Conservation (phyloP, 2,113 vertebrate genomes). For the Eptatretus burgeri region DNA sequence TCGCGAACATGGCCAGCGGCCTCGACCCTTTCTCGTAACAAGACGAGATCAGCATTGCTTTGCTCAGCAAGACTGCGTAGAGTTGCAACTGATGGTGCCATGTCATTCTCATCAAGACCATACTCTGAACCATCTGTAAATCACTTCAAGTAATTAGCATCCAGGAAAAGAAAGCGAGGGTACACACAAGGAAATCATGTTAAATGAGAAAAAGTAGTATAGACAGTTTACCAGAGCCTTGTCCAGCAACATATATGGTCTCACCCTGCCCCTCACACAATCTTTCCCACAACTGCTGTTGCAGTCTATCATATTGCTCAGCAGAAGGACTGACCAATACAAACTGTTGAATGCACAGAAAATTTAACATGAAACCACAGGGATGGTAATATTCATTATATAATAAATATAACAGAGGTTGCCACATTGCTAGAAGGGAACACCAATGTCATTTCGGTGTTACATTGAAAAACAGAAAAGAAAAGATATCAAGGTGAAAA, state of each 20-base stretch:
- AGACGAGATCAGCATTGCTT: slow-evolving; percentile 55
- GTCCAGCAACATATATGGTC: slow-evolving; percentile 89
- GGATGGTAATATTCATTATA: too few species aligned
- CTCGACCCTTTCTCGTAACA: slow-evolving; percentile 53
- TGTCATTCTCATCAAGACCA: slow-evolving; percentile 57
- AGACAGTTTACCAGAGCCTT: slow-evolving; percentile 53
- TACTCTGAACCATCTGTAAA: slow-evolving; percentile 60
- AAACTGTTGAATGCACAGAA: slow-evolving; percentile 23
- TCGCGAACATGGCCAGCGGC: slow-evolving; percentile 53
- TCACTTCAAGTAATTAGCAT: slow-evolving; percentile 6
- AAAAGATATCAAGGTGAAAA: too few species aligned
- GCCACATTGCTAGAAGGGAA: too few species aligned
- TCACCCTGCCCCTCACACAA: slow-evolving; percentile 93
- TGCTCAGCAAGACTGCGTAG: slow-evolving; percentile 75
- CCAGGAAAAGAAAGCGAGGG: background rate
- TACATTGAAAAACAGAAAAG: too few species aligned
- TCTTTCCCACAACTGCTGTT: slow-evolving; percentile 60
- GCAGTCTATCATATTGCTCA: slow-evolving; percentile 86
- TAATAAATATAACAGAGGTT: too few species aligned
- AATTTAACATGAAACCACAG: too few species aligned
- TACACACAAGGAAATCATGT: too few species aligned
- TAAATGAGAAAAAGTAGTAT: background rate
- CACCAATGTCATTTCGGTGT: too few species aligned
- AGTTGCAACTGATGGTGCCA: slow-evolving; percentile 75
- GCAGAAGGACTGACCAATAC: slow-evolving; percentile 79